Conservation (phyloP, 2,797 vertebrate species). For the Emys orbicularis region DNA sequence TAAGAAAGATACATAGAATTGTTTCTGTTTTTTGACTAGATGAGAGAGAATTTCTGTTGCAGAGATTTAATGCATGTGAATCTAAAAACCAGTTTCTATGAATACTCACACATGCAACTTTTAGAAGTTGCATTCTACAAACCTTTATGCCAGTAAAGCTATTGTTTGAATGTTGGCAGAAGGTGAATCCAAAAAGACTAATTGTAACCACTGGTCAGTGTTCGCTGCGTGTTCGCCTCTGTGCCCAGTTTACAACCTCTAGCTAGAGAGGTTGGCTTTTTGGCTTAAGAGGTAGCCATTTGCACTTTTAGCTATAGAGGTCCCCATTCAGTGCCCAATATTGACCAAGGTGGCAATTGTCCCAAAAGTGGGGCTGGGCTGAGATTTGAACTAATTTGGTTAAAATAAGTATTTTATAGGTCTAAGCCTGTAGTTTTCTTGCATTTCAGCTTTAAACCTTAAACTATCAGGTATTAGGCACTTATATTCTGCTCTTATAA, state of each 20-base stretch:
- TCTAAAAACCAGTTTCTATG: not conserved
- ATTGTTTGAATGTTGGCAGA: not conserved
- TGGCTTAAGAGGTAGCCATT: not conserved
- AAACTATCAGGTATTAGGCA: too few species aligned
- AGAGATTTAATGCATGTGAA: not conserved
- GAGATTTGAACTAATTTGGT: not conserved
- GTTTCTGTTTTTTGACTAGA: not conserved
- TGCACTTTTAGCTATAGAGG: not conserved
- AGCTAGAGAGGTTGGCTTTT: not conserved
- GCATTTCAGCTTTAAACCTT: too few species aligned
- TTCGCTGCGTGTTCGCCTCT: not conserved
- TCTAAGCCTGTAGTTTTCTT: too few species aligned
- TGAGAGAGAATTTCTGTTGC: not conserved
- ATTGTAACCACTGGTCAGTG: too few species aligned
- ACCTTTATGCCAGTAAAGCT: not conserved
- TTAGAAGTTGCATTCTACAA: not conserved
- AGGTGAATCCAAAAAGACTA: not conserved
- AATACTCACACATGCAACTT: not conserved
- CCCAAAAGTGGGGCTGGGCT: not conserved
- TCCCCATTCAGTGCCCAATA: not conserved
- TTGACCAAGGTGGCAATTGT: not conserved
- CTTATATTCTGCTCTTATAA: too few species aligned
- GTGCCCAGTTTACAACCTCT: not conserved
- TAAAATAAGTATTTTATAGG: too few species aligned
- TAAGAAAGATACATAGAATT: not conserved